phyloP scores from a whole-genome alignment of 2,797 vertebrate species.

The Cynodonichthys magdalenae region DNA sequence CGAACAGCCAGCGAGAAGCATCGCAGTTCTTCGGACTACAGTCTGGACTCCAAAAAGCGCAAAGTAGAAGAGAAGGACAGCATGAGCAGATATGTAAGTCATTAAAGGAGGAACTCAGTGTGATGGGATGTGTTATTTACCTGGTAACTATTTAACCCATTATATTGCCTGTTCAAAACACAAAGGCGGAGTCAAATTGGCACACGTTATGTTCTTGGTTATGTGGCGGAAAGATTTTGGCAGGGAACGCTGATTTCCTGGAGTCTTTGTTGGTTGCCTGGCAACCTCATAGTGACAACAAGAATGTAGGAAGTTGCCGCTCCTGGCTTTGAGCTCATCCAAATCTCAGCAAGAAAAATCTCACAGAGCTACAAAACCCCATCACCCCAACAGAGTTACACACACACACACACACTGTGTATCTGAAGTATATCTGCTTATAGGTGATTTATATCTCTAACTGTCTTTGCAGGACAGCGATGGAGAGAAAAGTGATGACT shows the following conservation, averaged over 20 bases:
- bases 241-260: not conserved
- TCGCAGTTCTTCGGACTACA: slow-evolving; percentile 90
- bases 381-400: no score
- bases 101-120: slow-evolving; percentile 3
- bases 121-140: not conserved
- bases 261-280: slow-evolving; percentile 19
- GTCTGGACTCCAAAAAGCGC: slow-evolving; percentile 93
- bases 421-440: slow-evolving; percentile 10
- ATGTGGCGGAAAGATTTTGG: not conserved
- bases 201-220: not conserved
- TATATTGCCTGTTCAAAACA: not conserved
- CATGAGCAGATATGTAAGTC: slow-evolving; percentile 93
- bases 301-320: slow-evolving; percentile 17
- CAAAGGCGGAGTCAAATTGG: not conserved
- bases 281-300: slow-evolving; percentile 7
- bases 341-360: not conserved
- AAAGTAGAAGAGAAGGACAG: slow-evolving; percentile 96
- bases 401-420: not conserved
- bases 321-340: slow-evolving; percentile 5
- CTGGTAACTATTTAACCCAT: not conserved
- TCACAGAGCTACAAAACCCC: not conserved
- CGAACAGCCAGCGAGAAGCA: slow-evolving; percentile 92
- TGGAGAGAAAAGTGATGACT: slow-evolving; percentile 97
- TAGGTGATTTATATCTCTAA: slow-evolving; percentile 28
- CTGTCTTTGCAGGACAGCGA: slow-evolving; percentile 90